Conservation (phyloP, 2,888 invertebrate species). For the Marasmarcha lunaedactyla region DNA sequence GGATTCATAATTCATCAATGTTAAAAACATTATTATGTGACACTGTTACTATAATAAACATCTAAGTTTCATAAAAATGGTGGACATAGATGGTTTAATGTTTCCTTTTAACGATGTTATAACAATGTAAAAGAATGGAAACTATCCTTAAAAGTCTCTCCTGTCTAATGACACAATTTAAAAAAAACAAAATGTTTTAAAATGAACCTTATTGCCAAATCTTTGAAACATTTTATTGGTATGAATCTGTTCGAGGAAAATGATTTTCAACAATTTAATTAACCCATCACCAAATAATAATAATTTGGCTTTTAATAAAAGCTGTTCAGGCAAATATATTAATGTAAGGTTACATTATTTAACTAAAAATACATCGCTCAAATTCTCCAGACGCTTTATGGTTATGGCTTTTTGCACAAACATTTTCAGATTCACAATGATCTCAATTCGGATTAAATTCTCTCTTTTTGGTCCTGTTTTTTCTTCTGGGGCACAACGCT, state of each 20-base stretch:
- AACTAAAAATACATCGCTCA: conserved; percentile 7
- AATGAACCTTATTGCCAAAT: conserved; percentile 2
- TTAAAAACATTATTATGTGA: conserved; percentile 13
- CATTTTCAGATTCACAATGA: too few species aligned
- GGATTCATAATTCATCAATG: conserved; percentile 14
- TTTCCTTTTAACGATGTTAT: conserved; percentile 14
- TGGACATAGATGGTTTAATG: conserved; percentile 15
- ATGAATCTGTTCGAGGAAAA: conserved; percentile 6
- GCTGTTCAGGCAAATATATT: conserved; percentile 7
- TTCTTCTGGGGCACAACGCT: too few species aligned
- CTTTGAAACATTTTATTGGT: conserved; percentile 6
- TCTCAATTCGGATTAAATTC: too few species aligned
- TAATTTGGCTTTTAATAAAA: conserved; percentile 6
- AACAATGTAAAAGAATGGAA: conserved; percentile 11
- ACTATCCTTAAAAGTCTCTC: conserved; percentile 3
- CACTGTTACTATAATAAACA: conserved; percentile 2
- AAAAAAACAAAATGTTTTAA: conserved; percentile 1
- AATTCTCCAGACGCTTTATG: conserved; percentile 8
- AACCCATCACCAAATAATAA: conserved; percentile 8
- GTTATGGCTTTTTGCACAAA: too few species aligned
- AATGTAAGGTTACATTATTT: conserved; percentile 10
- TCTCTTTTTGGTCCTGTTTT: too few species aligned
- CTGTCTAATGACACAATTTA: conserved; percentile 2
- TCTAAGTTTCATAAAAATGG: conserved; percentile 9
- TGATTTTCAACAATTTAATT: conserved; percentile 6